A percentile compares a stretch with the other conserved stretches of the same genome.
These are phyloP conservation scores for Halesus radiatus DNA, from an alignment of 1,140 invertebrate species.

Conservation along the genomic window DNA sequence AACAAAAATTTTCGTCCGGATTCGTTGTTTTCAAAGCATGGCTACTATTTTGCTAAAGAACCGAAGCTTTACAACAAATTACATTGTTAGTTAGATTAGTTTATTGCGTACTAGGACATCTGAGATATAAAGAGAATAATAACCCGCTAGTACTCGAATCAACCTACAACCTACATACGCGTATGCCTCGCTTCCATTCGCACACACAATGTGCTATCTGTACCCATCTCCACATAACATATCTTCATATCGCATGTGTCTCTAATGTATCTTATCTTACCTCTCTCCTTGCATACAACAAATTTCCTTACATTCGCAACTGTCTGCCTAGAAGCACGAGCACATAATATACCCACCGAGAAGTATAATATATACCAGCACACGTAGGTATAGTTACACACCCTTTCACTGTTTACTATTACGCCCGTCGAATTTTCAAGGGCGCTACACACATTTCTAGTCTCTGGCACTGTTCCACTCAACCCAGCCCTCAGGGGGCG, in stretches of 20 bases:
- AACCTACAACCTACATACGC: too few relatives aligned
- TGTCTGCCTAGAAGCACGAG: not conserved
- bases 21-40: too few relatives aligned
- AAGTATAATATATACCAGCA: not conserved
- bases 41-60: too few relatives aligned
- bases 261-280: conserved; percentile 8
- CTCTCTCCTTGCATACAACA: conserved; percentile 15
- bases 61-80: too few relatives aligned
- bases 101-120: too few relatives aligned
- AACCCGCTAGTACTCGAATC: too few relatives aligned
- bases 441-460: conserved; percentile 35
- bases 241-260: not conserved
- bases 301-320: conserved; percentile 23
- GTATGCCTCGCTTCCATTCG: too few relatives aligned
- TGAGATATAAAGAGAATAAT: too few relatives aligned
- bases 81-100: too few relatives aligned
- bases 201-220: too few relatives aligned
- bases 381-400: conserved; percentile 1
- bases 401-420: conserved; percentile 42
- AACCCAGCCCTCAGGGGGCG: not conserved
- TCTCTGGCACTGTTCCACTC: not conserved
- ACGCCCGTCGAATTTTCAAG: conserved; percentile 36
- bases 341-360: not conserved
- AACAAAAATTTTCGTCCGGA: too few relatives aligned
- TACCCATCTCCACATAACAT: too few relatives aligned